Conservation (phyloP, 2,113 vertebrate species). For the Laticauda colubrina region DNA sequence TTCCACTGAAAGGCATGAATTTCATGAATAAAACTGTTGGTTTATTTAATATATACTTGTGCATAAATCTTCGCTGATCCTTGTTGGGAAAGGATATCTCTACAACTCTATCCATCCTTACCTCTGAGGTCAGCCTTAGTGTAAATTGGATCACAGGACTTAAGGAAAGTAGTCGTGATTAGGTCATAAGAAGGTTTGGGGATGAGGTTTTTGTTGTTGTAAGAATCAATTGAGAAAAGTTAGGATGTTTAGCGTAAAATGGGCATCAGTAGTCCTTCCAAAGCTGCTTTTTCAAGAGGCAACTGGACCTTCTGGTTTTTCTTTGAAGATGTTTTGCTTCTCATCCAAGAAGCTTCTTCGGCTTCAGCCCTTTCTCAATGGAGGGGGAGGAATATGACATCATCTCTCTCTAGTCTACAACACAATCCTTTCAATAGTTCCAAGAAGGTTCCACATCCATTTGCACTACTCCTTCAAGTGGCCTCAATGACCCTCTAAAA, state of each 20-base stretch:
- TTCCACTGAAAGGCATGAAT: neutral
- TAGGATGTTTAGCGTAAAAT: neutral
- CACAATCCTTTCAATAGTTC: too few relatives aligned
- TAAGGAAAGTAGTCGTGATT: neutral
- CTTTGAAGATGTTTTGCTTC: too few relatives aligned
- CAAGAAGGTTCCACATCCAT: too few relatives aligned
- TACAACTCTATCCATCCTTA: neutral
- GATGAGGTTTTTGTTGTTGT: neutral
- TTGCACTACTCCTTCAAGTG: too few relatives aligned
- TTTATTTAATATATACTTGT: neutral
- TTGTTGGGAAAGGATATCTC: neutral
- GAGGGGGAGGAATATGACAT: too few relatives aligned
- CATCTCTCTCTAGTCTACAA: too few relatives aligned
- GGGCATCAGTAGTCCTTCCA: neutral
- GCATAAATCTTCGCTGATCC: neutral
- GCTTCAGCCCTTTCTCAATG: too few relatives aligned
- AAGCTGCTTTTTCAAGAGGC: too few relatives aligned
- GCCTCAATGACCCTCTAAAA: too few relatives aligned
- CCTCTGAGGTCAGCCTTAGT: neutral
- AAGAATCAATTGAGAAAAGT: neutral
- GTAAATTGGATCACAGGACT: neutral
- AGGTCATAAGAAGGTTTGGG: neutral
- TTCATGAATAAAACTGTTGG: neutral
- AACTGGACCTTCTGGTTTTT: too few relatives aligned
- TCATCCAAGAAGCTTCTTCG: too few relatives aligned